These are phyloP conservation scores for Aphaenogaster floridana DNA, from an alignment of 1,140 invertebrate species.

Conservation along the genomic window DNA sequence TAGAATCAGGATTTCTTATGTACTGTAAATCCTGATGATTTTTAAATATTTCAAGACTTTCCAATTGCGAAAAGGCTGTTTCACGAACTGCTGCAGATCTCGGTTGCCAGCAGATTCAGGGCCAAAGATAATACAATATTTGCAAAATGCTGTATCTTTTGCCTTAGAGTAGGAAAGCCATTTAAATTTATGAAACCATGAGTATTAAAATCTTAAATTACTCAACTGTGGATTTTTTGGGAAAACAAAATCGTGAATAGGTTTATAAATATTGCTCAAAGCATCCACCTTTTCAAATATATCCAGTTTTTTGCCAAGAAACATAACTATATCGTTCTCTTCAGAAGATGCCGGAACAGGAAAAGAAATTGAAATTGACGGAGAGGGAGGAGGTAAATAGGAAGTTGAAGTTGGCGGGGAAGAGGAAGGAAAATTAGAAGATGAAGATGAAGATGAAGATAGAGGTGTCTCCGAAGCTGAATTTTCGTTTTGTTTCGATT, in stretches of 20 bases:
- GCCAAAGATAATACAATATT: conserved; percentile 35
- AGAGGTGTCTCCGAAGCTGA: neutral
- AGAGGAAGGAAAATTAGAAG: neutral
- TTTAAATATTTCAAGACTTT: conserved; percentile 24
- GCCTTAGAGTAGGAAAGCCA: conserved; percentile 21
- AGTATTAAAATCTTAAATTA: neutral
- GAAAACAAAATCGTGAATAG: neutral
- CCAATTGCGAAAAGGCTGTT: neutral
- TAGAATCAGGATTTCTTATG: conserved; percentile 18
- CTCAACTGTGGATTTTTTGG: conserved; percentile 9
- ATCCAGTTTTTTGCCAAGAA: neutral
- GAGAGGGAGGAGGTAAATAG: neutral
- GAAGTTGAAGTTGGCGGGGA: neutral
- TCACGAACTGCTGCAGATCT: too few relatives aligned
- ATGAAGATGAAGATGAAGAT: neutral
- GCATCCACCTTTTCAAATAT: neutral
- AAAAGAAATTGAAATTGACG: neutral
- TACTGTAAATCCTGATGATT: conserved; percentile 11
- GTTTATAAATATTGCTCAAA: neutral
- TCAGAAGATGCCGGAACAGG: neutral
- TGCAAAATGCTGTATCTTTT: conserved; percentile 36
- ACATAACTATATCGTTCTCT: conserved; percentile 3
- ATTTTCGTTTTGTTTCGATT: neutral
- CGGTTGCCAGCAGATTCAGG: neutral
- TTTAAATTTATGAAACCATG: conserved; percentile 14